These are phyloP conservation scores for Xanthostigma xanthostigma DNA, from an alignment of 2,888 invertebrate species.

Conservation along the genomic window DNA sequence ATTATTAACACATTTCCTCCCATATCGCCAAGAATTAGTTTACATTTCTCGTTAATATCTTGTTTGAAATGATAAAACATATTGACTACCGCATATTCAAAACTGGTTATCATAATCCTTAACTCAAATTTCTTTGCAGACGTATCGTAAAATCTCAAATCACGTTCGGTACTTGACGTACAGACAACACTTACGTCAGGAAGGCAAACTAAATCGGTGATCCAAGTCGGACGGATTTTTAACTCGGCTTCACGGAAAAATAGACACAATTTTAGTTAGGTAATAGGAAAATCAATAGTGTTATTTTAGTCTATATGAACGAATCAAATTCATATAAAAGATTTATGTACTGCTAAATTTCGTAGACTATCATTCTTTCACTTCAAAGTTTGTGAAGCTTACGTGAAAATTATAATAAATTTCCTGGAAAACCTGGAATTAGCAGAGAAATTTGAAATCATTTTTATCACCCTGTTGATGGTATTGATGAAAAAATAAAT, in stretches of 20 bases:
- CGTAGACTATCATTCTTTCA: no score
- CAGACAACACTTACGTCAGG: constrained; percentile 66
- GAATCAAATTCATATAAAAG: no score
- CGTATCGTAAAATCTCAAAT: constrained; percentile 67
- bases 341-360: no score
- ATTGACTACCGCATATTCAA: constrained; percentile 38
- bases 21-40: constrained; percentile 58
- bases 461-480: no score
- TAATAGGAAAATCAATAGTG: no score
- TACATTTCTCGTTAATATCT: constrained; percentile 39
- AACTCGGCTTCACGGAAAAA: constrained; percentile 32
- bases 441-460: no score
- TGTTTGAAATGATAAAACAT: constrained; percentile 46
- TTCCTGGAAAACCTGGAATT: no score
- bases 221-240: constrained; percentile 50
- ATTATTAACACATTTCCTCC: constrained; percentile 53
- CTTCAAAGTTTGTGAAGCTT: no score
- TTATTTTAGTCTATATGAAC: no score
- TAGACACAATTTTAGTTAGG: background rate
- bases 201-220: constrained; percentile 56
- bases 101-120: constrained; percentile 51
- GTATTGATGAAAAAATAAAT: no score
- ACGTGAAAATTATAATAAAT: no score
- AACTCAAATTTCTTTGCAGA: constrained; percentile 57
- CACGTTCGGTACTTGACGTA: constrained; percentile 61